Conservation (phyloP, 2,113 vertebrate genomes). For the Ptychochromis oligacanthus region DNA sequence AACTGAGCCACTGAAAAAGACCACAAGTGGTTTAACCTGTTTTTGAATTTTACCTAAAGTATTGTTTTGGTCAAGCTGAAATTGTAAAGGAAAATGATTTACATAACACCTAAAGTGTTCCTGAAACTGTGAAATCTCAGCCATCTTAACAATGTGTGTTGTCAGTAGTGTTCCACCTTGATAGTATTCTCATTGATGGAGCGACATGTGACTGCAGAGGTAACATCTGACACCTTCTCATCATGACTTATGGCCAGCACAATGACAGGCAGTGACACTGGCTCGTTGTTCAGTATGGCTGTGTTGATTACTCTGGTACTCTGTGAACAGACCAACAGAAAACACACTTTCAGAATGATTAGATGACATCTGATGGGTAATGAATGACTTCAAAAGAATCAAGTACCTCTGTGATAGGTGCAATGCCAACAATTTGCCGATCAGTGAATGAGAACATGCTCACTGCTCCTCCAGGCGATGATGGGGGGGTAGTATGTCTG, state of each 20-base stretch:
- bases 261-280: constrained; percentile 87
- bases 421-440: constrained; percentile 71
- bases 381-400: not conserved
- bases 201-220: constrained; percentile 85
- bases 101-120: not conserved
- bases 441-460: constrained; percentile 75
- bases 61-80: not conserved
- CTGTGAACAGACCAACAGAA: constrained; percentile 46
- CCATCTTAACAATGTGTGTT: too few species aligned
- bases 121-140: not conserved
- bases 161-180: constrained; percentile 81
- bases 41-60: not conserved
- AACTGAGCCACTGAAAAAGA: not conserved
- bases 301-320: constrained; percentile 86
- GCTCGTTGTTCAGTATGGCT: constrained; percentile 87
- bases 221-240: constrained; percentile 82
- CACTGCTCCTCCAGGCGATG: constrained; percentile 34
- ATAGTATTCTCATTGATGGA: constrained; percentile 87
- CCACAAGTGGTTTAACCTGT: not conserved
- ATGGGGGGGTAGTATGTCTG: not conserved
- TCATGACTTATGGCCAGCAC: constrained; percentile 86
- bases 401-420: constrained; percentile 75
- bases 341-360: not conserved
- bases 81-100: not conserved
- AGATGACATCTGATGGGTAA: not conserved